phyloP scores from a whole-genome alignment of 2,797 vertebrate genomes.

The Neosalanx taihuensis region DNA sequence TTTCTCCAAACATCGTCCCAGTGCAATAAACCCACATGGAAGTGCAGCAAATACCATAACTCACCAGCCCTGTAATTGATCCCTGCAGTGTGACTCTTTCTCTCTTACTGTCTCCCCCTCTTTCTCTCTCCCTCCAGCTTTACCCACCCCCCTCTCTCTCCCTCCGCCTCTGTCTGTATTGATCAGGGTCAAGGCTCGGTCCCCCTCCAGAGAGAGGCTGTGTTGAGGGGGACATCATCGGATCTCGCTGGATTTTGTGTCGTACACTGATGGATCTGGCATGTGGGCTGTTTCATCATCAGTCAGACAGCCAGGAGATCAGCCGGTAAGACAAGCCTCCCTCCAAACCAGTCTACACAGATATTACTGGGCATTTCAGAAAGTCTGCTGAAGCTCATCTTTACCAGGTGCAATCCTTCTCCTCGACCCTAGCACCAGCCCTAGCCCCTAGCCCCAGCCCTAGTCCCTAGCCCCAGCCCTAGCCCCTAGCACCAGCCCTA shows the following conservation, averaged over 20 bases:
- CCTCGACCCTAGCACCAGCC: background rate
- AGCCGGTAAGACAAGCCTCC: slow-evolving; percentile 67
- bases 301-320: slow-evolving; percentile 68
- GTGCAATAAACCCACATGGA: slow-evolving; percentile 76
- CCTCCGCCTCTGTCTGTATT: slow-evolving; percentile 22
- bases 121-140: slow-evolving; percentile 43
- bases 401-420: too few relatives aligned
- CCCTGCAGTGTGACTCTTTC: slow-evolving; percentile 67
- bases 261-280: slow-evolving; percentile 74
- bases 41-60: slow-evolving; percentile 77
- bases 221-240: slow-evolving; percentile 34
- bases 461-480: background rate
- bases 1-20: slow-evolving; percentile 70
- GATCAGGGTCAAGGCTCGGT: slow-evolving; percentile 18
- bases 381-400: slow-evolving; percentile 48
- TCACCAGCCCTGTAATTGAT: slow-evolving; percentile 80
- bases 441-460: background rate
- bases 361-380: slow-evolving; percentile 66
- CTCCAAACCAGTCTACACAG: slow-evolving; percentile 46
- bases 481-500: too few relatives aligned
- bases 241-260: slow-evolving; percentile 63
- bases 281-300: slow-evolving; percentile 64
- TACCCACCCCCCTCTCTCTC: slow-evolving; percentile 44
- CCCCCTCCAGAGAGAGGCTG: background rate
- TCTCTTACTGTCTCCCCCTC: slow-evolving; percentile 33